Evolutionary conservation across 2,113 vertebrate species (phyloP).

Genomic region (Arothron firmamentum): DNA sequence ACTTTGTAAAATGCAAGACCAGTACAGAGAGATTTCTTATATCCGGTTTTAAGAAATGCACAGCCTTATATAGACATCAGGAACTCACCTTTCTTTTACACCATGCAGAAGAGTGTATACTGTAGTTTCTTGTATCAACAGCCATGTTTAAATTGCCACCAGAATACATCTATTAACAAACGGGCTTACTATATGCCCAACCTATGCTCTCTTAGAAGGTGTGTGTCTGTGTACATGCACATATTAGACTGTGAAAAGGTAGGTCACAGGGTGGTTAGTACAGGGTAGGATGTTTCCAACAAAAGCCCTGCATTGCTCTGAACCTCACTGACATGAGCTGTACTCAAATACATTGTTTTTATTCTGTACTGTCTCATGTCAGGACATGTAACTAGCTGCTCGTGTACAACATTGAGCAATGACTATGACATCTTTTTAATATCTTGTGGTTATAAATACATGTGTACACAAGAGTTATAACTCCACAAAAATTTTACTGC

Average conservation of each 20-base stretch:
- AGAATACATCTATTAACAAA: slow-evolving; percentile 71
- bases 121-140: slow-evolving; percentile 65
- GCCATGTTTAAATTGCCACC: slow-evolving; percentile 53
- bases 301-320: slow-evolving; percentile 36
- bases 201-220: slow-evolving; percentile 61
- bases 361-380: too few relatives aligned
- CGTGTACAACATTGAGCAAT: too few relatives aligned
- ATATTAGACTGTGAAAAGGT: slow-evolving; percentile 54
- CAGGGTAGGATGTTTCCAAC: slow-evolving; percentile 53
- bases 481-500: too few relatives aligned
- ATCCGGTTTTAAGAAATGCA: too few relatives aligned
- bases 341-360: not conserved
- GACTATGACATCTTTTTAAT: too few relatives aligned
- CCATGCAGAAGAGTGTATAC: slow-evolving; percentile 39
- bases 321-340: not conserved
- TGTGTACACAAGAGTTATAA: too few relatives aligned
- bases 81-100: slow-evolving; percentile 29
- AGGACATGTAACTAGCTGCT: too few relatives aligned
- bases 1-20: too few relatives aligned
- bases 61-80: slow-evolving; percentile 5
- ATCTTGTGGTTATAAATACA: too few relatives aligned
- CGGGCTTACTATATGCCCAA: slow-evolving; percentile 65
- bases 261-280: slow-evolving; percentile 64
- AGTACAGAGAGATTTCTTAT: too few relatives aligned
- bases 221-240: slow-evolving; percentile 11